These are phyloP conservation scores for Heliothis subflexa DNA, from an alignment of 1,140 invertebrate species.

Conservation along the genomic window DNA sequence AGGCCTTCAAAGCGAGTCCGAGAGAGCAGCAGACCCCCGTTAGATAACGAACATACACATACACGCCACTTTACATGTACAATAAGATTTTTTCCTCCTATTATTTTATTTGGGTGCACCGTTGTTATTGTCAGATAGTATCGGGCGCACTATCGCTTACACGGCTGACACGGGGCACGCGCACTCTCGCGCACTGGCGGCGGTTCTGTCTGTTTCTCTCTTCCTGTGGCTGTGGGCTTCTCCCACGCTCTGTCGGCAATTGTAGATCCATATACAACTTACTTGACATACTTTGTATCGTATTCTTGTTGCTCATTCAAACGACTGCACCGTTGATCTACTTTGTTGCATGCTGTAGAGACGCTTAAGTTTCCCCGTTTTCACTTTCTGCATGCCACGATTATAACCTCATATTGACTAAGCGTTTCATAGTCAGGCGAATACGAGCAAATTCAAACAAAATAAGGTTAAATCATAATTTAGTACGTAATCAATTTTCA, in stretches of 20 bases:
- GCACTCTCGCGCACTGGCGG: slow-evolving; percentile 80
- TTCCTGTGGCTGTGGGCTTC: slow-evolving; percentile 85
- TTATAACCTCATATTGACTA: slow-evolving; percentile 13
- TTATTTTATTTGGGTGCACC: slow-evolving; percentile 76
- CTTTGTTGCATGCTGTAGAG: slow-evolving; percentile 43
- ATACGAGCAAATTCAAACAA: neutral
- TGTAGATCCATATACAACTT: slow-evolving; percentile 62
- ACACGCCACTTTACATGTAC: slow-evolving; percentile 81
- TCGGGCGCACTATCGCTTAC: slow-evolving; percentile 80
- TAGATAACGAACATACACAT: slow-evolving; percentile 80
- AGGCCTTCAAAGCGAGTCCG: slow-evolving; percentile 85
- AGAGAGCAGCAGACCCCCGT: slow-evolving; percentile 87
- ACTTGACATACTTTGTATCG: slow-evolving; percentile 49
- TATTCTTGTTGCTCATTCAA: slow-evolving; percentile 20
- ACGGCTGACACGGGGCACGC: slow-evolving; percentile 81
- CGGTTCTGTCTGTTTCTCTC: slow-evolving; percentile 86
- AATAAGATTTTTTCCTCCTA: slow-evolving; percentile 67
- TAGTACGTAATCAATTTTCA: slow-evolving; percentile 12
- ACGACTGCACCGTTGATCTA: slow-evolving; percentile 38
- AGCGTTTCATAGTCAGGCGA: neutral
- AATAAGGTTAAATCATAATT: neutral
- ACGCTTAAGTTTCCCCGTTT: slow-evolving; percentile 44
- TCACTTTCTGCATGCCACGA: slow-evolving; percentile 40
- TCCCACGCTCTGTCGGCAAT: slow-evolving; percentile 77
- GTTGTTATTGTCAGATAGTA: slow-evolving; percentile 69